A percentile compares a stretch with the other conserved stretches of the same genome.
These are phyloP conservation scores for Temnothorax longispinosus DNA, from an alignment of 1,140 invertebrate species.

Conservation along the genomic window DNA sequence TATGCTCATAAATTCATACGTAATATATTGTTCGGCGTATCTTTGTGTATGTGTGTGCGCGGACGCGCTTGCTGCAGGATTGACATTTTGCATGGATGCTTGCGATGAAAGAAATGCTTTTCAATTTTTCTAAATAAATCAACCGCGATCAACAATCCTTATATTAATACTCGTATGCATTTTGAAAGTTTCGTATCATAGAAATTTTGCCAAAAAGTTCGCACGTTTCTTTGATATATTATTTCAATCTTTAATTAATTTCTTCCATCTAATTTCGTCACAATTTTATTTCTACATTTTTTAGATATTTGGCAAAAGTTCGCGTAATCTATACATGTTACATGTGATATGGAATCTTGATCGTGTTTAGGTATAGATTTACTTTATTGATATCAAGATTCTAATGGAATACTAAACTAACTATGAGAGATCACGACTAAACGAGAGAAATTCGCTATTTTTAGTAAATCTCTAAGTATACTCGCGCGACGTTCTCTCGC, in stretches of 20 bases:
- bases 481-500: not conserved
- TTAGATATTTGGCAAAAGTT: not conserved
- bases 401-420: slow-evolving; percentile 1
- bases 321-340: not conserved
- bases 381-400: slow-evolving; percentile 10
- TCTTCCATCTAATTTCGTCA: not conserved
- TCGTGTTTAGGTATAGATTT: not conserved
- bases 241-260: not conserved
- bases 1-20: slow-evolving; percentile 49
- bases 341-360: not conserved
- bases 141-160: not conserved
- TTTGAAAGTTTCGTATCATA: not conserved
- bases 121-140: slow-evolving; percentile 25
- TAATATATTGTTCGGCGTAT: slow-evolving; percentile 10
- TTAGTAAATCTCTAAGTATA: slow-evolving; percentile 16
- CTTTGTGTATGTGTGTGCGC: not conserved
- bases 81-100: not conserved
- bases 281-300: not conserved
- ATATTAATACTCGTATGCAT: not conserved
- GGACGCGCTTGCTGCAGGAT: not conserved
- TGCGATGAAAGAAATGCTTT: not conserved
- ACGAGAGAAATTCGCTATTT: not conserved
- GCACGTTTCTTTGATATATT: not conserved
- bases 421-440: not conserved
- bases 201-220: not conserved